These are phyloP conservation scores for Galeruca laticollis DNA, from an alignment of 2,888 invertebrate genomes.

Conservation along the genomic window DNA sequence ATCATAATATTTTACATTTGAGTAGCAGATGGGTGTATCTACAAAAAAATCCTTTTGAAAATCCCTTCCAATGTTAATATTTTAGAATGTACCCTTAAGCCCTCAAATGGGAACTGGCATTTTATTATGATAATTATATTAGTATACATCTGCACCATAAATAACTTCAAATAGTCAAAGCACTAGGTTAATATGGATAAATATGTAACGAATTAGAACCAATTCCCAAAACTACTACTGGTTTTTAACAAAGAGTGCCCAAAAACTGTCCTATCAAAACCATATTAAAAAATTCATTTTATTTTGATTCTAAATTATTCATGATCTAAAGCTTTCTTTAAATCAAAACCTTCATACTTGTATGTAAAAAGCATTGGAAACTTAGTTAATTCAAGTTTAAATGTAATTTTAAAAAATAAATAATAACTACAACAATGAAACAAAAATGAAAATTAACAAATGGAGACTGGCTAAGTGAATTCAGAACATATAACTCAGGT, in stretches of 20 bases:
- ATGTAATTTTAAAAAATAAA: no score
- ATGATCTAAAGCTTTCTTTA: background rate
- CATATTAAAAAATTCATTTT: background rate
- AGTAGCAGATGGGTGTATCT: background rate
- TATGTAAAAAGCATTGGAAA: no score
- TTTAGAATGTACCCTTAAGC: background rate
- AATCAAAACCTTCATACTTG: no score
- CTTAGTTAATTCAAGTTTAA: no score
- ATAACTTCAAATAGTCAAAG: background rate
- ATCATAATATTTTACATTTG: background rate
- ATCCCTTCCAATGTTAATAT: background rate
- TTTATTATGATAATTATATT: background rate
- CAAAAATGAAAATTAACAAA: no score
- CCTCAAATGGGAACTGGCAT: background rate
- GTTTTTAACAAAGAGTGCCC: background rate
- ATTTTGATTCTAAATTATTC: background rate
- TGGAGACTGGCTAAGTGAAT: background rate
- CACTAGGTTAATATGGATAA: background rate
- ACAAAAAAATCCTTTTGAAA: background rate
- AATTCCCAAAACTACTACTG: background rate
- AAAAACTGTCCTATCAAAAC: background rate
- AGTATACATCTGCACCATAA: background rate
- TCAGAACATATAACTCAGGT: background rate
- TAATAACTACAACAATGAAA: no score
- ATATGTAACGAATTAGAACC: background rate